Conservation (phyloP, 2,797 vertebrate genomes). For the Artibeus lituratus region DNA sequence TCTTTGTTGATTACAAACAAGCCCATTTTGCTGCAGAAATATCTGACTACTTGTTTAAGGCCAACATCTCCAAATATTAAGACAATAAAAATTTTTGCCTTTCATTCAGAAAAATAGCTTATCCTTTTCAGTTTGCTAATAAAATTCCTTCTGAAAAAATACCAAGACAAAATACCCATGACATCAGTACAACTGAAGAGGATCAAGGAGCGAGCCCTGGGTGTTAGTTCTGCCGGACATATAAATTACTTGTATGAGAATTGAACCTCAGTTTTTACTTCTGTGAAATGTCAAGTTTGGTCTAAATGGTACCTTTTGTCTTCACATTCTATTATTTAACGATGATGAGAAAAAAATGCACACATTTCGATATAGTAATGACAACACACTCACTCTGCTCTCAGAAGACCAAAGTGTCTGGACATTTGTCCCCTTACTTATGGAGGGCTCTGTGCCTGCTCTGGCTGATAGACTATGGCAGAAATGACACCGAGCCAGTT, state of each 20-base stretch:
- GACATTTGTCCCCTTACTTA: neutral
- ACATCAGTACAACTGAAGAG: neutral
- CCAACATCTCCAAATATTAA: neutral
- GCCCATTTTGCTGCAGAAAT: neutral
- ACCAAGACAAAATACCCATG: neutral
- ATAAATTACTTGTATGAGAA: neutral
- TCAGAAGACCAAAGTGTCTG: neutral
- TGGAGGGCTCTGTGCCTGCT: neutral
- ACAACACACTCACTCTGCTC: neutral
- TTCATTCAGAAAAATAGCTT: neutral
- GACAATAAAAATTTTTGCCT: neutral
- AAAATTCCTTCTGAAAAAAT: conserved; percentile 10
- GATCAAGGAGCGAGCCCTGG: neutral
- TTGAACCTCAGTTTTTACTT: neutral
- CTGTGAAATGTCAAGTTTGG: neutral
- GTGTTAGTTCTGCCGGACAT: neutral
- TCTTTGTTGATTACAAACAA: neutral
- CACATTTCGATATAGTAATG: neutral
- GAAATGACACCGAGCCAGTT: neutral
- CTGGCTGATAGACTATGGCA: neutral
- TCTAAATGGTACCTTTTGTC: neutral
- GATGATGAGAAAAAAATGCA: neutral
- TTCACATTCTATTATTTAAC: neutral
- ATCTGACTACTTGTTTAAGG: neutral
- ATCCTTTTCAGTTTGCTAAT: neutral